Evolutionary conservation across 2,797 vertebrate genomes (phyloP).

Genomic region (Cossypha polioptera): DNA sequence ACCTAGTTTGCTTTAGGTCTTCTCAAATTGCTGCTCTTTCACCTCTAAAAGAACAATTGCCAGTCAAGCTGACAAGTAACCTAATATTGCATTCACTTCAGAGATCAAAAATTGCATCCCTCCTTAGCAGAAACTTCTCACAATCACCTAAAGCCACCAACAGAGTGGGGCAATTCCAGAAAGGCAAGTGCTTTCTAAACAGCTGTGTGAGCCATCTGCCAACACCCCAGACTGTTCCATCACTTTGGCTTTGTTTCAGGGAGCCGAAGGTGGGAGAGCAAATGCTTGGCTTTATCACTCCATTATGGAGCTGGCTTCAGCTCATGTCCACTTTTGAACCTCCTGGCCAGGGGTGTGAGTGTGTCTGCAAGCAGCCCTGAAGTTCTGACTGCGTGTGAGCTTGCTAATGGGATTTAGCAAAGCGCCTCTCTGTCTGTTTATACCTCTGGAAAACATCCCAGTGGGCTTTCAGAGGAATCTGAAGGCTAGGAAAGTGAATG

Average conservation of each 20-base stretch:
- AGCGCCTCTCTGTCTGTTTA: background rate
- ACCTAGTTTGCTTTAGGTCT: background rate
- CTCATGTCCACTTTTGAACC: fast-evolving
- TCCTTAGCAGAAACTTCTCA: background rate
- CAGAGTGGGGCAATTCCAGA: background rate
- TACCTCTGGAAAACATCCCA: background rate
- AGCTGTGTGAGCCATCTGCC: background rate
- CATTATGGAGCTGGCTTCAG: background rate
- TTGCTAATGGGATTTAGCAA: background rate
- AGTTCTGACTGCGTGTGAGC: background rate
- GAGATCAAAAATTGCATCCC: background rate
- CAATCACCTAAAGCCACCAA: background rate
- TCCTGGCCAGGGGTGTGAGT: background rate
- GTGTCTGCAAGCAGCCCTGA: background rate
- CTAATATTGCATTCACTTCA: background rate
- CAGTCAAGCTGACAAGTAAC: background rate
- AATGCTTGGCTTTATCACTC: background rate
- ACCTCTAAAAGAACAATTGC: background rate
- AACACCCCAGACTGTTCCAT: background rate
- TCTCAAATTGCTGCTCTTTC: background rate
- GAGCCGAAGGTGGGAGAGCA: background rate
- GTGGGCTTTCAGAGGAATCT: background rate
- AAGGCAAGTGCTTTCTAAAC: background rate
- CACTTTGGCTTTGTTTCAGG: background rate
- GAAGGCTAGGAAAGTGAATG: background rate